These are phyloP conservation scores for Rhizoglyphus robini DNA, from an alignment of 1,140 invertebrate species.

Conservation along the genomic window DNA sequence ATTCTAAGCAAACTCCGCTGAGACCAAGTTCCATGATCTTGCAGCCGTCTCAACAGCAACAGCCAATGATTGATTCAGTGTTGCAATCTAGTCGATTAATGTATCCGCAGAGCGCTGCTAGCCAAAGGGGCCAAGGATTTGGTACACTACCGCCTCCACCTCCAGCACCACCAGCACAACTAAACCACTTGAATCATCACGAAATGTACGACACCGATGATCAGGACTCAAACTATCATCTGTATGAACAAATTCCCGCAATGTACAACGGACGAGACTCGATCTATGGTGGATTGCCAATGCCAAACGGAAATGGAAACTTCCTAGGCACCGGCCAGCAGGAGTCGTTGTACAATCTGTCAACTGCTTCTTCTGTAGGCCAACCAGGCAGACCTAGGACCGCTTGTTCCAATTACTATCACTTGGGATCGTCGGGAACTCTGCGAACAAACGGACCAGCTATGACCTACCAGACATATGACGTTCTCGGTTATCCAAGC, in stretches of 20 bases:
- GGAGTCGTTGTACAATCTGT: neutral
- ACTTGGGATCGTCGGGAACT: too few species aligned
- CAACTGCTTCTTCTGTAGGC: neutral
- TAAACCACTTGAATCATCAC: neutral
- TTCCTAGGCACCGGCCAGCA: neutral
- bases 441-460: neutral
- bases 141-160: neutral
- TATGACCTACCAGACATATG: neutral
- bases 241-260: slow-evolving; percentile 12
- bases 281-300: neutral
- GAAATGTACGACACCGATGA: too few species aligned
- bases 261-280: neutral
- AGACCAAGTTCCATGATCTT: slow-evolving; percentile 58
- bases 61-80: neutral
- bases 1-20: slow-evolving; percentile 37
- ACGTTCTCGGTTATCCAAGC: too few species aligned
- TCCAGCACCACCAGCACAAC: neutral
- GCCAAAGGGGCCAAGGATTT: neutral
- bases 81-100: neutral
- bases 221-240: slow-evolving; percentile 3
- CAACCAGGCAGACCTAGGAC: too few species aligned
- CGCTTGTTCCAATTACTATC: too few species aligned
- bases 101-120: neutral
- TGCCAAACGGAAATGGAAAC: neutral
- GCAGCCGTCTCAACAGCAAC: neutral